Evolutionary conservation across 2,888 invertebrate species (phyloP).

Genomic region (Leucania comma): DNA sequence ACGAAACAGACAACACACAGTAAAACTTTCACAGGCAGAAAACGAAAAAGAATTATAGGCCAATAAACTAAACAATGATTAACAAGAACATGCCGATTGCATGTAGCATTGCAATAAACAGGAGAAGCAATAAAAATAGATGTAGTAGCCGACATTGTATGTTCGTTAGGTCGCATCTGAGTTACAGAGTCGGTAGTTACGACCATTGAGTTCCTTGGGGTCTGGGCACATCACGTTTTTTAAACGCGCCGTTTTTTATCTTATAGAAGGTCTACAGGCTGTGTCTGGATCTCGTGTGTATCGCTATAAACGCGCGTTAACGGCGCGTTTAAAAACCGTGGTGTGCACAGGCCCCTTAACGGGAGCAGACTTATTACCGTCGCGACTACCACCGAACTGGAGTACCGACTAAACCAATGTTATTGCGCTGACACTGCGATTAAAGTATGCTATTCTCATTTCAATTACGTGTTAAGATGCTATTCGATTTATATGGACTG

Average conservation of each 20-base stretch:
- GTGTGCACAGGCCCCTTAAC: slow-evolving; percentile 71
- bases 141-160: slow-evolving; percentile 68
- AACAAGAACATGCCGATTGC: slow-evolving; percentile 61
- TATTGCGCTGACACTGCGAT: slow-evolving; percentile 71
- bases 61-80: slow-evolving; percentile 63
- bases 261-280: no score
- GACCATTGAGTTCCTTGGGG: slow-evolving; percentile 57
- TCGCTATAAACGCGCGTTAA: no score
- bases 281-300: no score
- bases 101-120: slow-evolving; percentile 66
- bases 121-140: slow-evolving; percentile 62
- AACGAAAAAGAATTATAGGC: slow-evolving; percentile 21
- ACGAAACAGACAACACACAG: slow-evolving; percentile 18
- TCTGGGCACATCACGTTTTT: no score
- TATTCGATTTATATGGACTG: slow-evolving; percentile 37
- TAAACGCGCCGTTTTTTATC: no score
- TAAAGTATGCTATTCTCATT: slow-evolving; percentile 55
- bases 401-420: slow-evolving; percentile 75
- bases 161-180: slow-evolving; percentile 73
- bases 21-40: slow-evolving; percentile 10
- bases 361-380: slow-evolving; percentile 77
- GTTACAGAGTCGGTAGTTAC: slow-evolving; percentile 70
- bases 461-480: slow-evolving; percentile 55
- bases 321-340: no score
- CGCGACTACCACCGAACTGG: slow-evolving; percentile 63